phyloP scores from a whole-genome alignment of 2,888 invertebrate genomes.

The Vesta saturnalis region DNA sequence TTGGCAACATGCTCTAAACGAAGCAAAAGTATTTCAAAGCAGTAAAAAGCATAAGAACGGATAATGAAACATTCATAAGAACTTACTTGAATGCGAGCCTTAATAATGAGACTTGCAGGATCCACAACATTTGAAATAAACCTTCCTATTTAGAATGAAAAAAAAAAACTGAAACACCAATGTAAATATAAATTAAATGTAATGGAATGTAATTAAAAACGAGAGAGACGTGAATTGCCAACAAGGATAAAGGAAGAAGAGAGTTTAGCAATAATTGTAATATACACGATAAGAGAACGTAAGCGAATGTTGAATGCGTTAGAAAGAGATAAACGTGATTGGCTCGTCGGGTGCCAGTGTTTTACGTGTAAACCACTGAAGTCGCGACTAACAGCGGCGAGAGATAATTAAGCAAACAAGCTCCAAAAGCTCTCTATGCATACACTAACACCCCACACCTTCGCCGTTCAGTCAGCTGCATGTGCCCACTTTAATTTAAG shows the following conservation, averaged over 20 bases:
- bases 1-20: conserved; percentile 43
- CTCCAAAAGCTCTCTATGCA: conserved; percentile 48
- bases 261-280: conserved; percentile 44
- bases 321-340: conserved; percentile 41
- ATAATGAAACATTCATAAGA: conserved; percentile 47
- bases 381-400: conserved; percentile 45
- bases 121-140: conserved; percentile 40
- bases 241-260: conserved; percentile 37
- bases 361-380: conserved; percentile 45
- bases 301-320: neutral
- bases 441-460: conserved; percentile 43
- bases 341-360: conserved; percentile 45
- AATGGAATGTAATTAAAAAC: conserved; percentile 53
- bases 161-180: conserved; percentile 48
- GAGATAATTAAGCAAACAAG: conserved; percentile 51
- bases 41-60: conserved; percentile 41
- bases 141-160: conserved; percentile 40
- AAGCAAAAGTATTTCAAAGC: conserved; percentile 44
- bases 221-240: conserved; percentile 41
- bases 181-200: conserved; percentile 51
- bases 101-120: conserved; percentile 44
- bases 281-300: conserved; percentile 32
- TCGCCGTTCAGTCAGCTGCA: conserved; percentile 50
- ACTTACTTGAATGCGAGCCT: conserved; percentile 38
- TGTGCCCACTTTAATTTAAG: conserved; percentile 53